Evolutionary conservation across 92 coral and sea anemone species (phyloP), one percentile per base, ranked within the genome.

Genomic region (Siderastrea siderea): DNA sequence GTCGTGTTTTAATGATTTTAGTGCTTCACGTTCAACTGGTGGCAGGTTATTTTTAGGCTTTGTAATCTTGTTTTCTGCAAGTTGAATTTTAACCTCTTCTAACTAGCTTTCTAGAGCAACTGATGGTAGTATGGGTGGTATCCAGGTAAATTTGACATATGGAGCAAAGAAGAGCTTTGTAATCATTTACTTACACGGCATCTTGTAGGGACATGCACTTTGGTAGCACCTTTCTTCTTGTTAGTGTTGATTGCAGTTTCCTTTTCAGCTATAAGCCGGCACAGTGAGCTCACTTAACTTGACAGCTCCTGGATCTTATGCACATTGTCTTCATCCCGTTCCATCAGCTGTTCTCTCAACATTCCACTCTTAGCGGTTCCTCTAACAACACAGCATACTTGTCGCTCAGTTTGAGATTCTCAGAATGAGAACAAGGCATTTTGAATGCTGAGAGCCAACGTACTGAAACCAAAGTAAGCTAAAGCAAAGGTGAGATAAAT

Each of bases 191-290:
- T 26, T 26, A 26, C 38, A 26, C 38, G 38, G 47, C 74, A 70
- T 53, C 74, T 70, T 46, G 79, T 44, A 46, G 82, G 82, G 3
- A 78, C 82, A 44, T 62, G 82, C 19, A 78, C 71, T 7, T 78
- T 78, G 2, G 70, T 60, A n/a, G 11, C 61, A 14, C 15, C 15
- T 38, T 78, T 78, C 17, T 59, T 48, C 53, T 48, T 38, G 2
- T 17, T 14, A 0, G 15, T 26, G 38, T n/a, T n/a, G n/a, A n/a
- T n/a, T n/a, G n/a, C n/a, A n/a, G n/a, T n/a, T n/a, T n/a, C n/a
- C n/a, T n/a, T n/a, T n/a, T n/a, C n/a, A n/a, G n/a, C n/a, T n/a
- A n/a, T n/a, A n/a, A n/a, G n/a, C n/a, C 0, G 47, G 44, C 72
- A 64, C 61, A 79, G 48, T 0, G 52, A 47, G 59, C 48, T 60